Base-by-base conservation (phyloP, 2,888 invertebrate genomes). In the Timema podura region DNA sequence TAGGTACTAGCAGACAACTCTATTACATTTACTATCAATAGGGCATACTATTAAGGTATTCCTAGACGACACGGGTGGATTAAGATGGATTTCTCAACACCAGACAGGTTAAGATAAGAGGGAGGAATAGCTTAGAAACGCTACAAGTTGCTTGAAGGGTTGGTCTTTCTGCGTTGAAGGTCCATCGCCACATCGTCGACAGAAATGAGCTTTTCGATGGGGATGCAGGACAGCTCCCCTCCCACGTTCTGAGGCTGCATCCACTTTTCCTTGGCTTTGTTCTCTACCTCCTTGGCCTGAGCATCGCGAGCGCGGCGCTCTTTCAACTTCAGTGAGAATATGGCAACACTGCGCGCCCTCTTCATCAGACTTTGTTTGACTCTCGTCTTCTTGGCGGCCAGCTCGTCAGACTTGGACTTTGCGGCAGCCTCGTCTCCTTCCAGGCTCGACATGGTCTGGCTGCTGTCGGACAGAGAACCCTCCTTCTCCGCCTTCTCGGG, bases 151-250 rank as follows among this genome's bases (percentile, higher is more conserved):
- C 68, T 67, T 49, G 65, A 61, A 48, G 59, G 68, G 64, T 74
- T 73, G 54, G 73, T 73, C 69, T 74, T 72, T 47, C 74, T 72
- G 48, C 75, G 73, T 67, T 74, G 73, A 45, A 74, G 74, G 67
- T 76, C 75, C 69, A 74, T 70, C 9, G 82, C 81, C 64, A 84
- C 82, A 74, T 84, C 84, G 70, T 83, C 84, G 70, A 84, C 83
- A 64, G 83, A 82, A 77, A 84, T 83, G 77, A 87, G 84, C 81
- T 86, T 92, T 79, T 93, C 94, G 77, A 94, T 92, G 48, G 93
- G 93, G 77, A 94, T 92, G 69, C 92, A 87, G 2, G 92, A 91
- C 59, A 94, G 82, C 80, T 93, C 93, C 9, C 93, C 93, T 8
- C 93, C 92, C n/a, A 88, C 83, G 80, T 88, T 88, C 9, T 88